Evolutionary conservation across 1,140 invertebrate species (phyloP).

Genomic region (Drosophila mauritiana): DNA sequence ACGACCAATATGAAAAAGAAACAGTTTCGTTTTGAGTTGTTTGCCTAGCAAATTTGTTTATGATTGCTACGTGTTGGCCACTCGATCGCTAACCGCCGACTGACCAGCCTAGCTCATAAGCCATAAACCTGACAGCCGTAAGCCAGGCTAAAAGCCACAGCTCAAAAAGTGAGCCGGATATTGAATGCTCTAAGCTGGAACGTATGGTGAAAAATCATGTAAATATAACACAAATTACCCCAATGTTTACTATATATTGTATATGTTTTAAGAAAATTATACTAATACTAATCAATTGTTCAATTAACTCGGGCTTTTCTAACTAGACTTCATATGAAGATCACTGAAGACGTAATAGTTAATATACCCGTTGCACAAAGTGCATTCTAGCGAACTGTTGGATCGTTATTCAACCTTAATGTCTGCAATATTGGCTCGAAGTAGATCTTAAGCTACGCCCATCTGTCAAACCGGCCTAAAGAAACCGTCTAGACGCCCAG

Average conservation of each 20-base stretch:
- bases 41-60: conserved; percentile 55
- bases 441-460: conserved; percentile 52
- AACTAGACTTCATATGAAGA: background rate
- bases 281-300: no score
- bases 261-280: no score
- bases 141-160: conserved; percentile 29
- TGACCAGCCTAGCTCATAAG: conserved; percentile 44
- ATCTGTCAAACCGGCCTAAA: conserved; percentile 35
- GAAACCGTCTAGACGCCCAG: conserved; percentile 34
- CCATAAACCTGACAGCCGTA: conserved; percentile 38
- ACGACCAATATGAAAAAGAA: conserved; percentile 34
- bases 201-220: background rate
- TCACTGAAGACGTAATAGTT: background rate
- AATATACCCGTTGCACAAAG: background rate
- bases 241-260: no score
- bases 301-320: no score
- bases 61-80: conserved; percentile 69
- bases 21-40: conserved; percentile 37
- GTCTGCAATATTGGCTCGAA: conserved; percentile 36
- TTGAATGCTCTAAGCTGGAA: conserved; percentile 17
- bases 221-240: no score
- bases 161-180: background rate
- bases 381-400: background rate
- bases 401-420: conserved; percentile 41
- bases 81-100: conserved; percentile 68